Percentiles rank a stretch among this genome's conserved stretches.
These are phyloP conservation scores for Erebia epiphron DNA, from an alignment of 2,888 invertebrate species.

Conservation along the genomic window DNA sequence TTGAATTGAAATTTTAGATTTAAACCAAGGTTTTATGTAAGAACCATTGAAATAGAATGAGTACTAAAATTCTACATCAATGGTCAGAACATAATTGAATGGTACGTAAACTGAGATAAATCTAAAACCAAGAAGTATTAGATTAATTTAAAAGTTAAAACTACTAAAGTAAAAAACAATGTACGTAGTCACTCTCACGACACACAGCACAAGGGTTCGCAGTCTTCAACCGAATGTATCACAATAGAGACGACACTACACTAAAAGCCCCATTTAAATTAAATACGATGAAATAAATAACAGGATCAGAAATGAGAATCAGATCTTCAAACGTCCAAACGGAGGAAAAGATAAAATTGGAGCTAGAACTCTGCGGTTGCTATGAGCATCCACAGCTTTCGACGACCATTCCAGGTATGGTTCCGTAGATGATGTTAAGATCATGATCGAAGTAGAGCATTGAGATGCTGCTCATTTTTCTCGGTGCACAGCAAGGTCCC, in stretches of 20 bases:
- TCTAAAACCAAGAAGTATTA: constrained; percentile 29
- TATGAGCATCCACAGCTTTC: constrained; percentile 96
- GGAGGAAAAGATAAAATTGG: constrained; percentile 13
- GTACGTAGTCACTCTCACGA: constrained; percentile 65
- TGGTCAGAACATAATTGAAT: constrained; percentile 14
- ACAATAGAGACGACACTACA: constrained; percentile 69
- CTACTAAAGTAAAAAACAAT: constrained; percentile 48
- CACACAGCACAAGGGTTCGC: constrained; percentile 72
- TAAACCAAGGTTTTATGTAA: constrained; percentile 15
- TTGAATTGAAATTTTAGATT: constrained; percentile 21
- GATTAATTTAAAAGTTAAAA: constrained; percentile 35
- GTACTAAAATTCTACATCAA: no score
- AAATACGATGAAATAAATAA: constrained; percentile 24
- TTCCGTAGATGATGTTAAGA: constrained; percentile 92
- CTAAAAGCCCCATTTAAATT: constrained; percentile 52
- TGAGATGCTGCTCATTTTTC: constrained; percentile 93
- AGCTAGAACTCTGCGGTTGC: constrained; percentile 49
- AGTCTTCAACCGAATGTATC: constrained; percentile 78
- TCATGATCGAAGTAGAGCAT: constrained; percentile 97
- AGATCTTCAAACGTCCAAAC: constrained; percentile 21
- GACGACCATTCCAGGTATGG: constrained; percentile 96
- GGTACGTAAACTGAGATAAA: constrained; percentile 27
- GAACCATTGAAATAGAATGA: no score
- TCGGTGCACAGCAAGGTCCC: constrained; percentile 96
- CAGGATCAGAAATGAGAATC: constrained; percentile 19